phyloP scores from a whole-genome alignment of 1,140 invertebrate species.

The Phymastichus coffea region DNA sequence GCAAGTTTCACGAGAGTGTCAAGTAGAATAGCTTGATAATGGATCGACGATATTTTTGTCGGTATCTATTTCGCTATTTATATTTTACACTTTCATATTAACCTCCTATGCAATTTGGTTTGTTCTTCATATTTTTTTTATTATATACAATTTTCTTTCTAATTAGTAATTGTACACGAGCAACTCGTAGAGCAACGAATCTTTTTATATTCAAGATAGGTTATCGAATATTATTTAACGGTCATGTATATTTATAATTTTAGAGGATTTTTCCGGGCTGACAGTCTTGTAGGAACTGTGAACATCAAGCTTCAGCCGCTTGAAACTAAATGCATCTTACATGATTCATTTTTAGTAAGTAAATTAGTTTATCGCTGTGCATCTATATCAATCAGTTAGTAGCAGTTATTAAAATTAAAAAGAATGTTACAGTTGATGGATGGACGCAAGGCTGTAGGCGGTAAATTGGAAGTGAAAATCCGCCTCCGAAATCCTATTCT shows the following conservation, averaged over 20 bases:
- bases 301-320: conserved; percentile 81
- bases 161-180: conserved; percentile 31
- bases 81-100: conserved; percentile 1
- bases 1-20: conserved; percentile 35
- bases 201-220: background rate
- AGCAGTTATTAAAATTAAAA: conserved; percentile 23
- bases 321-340: conserved; percentile 82
- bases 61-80: conserved; percentile 8
- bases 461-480: conserved; percentile 89
- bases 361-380: no score
- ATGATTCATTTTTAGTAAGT: conserved; percentile 90
- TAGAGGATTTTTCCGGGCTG: conserved; percentile 87
- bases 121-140: conserved; percentile 15
- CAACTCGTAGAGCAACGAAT: conserved; percentile 42
- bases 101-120: background rate
- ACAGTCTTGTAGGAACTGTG: conserved; percentile 82
- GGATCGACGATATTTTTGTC: background rate
- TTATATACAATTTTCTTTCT: conserved; percentile 5
- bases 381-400: no score
- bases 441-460: conserved; percentile 81
- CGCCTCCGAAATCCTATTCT: conserved; percentile 88
- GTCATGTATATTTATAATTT: conserved; percentile 55
- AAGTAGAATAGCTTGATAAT: conserved; percentile 17
- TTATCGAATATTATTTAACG: background rate
- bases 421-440: conserved; percentile 74